Evolutionary conservation across 2,888 invertebrate species (phyloP).

Genomic region (Sphaeridia pumilis): DNA sequence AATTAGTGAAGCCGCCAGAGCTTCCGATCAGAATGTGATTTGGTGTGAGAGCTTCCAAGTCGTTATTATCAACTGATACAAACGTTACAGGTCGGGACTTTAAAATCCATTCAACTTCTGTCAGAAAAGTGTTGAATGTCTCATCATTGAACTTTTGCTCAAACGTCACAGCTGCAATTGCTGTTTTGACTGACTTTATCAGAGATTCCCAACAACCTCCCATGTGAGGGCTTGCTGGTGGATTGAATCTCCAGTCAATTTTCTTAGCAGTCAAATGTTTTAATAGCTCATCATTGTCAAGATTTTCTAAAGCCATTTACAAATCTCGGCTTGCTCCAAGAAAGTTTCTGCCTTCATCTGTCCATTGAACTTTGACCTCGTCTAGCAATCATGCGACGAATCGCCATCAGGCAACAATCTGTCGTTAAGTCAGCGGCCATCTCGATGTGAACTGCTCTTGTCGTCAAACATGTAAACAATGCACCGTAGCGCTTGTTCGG

Average conservation of each 20-base stretch:
- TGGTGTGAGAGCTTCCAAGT: constrained; percentile 35
- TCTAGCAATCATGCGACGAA: constrained; percentile 36
- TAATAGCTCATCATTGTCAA: not conserved
- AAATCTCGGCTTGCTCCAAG: constrained; percentile 40
- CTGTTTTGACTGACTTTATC: constrained; percentile 10
- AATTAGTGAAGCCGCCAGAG: constrained; percentile 17
- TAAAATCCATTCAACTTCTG: constrained; percentile 18
- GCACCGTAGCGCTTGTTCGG: constrained; percentile 17
- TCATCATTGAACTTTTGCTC: constrained; percentile 14
- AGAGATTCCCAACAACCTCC: constrained; percentile 15
- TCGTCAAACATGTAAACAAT: constrained; percentile 14
- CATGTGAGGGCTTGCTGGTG: constrained; percentile 7
- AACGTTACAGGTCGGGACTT: constrained; percentile 36
- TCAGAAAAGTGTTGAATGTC: constrained; percentile 9
- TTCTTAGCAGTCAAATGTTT: constrained; percentile 1
- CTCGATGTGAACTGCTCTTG: constrained; percentile 15
- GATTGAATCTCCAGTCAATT: constrained; percentile 13
- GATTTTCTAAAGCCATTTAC: constrained; percentile 45
- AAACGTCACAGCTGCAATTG: constrained; percentile 6
- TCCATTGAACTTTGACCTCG: constrained; percentile 37
- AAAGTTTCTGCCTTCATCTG: constrained; percentile 41
- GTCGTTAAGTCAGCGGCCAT: constrained; percentile 7
- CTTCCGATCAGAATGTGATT: constrained; percentile 37
- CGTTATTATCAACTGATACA: constrained; percentile 32
- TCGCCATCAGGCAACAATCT: constrained; percentile 14